Percentiles rank a stretch among this genome's conserved stretches.
These are phyloP conservation scores for Megalops atlanticus DNA, from an alignment of 2,113 vertebrate genomes.

Conservation along the genomic window DNA sequence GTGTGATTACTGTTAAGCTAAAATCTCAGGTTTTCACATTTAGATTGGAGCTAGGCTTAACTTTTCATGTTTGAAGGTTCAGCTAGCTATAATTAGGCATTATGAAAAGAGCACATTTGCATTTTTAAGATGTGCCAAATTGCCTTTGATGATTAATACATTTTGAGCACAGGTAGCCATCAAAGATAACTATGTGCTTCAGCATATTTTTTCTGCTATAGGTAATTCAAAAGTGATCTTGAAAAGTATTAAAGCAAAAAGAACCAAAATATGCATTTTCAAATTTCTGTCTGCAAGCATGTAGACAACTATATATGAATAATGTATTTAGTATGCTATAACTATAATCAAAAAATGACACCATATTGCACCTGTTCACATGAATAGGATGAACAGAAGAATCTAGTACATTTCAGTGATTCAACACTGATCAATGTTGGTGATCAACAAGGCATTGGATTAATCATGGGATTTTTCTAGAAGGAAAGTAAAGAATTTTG, in stretches of 20 bases:
- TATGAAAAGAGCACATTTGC: slow-evolving; percentile 14
- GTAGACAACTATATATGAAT: no score
- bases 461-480: no score
- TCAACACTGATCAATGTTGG: no score
- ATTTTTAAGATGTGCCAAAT: slow-evolving; percentile 5
- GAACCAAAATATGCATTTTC: no score
- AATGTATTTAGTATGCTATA: no score
- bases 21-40: slow-evolving; percentile 23
- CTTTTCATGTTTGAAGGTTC: slow-evolving; percentile 1
- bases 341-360: no score
- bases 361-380: no score
- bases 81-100: slow-evolving; percentile 20
- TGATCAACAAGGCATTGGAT: no score
- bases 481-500: no score
- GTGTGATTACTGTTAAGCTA: background rate
- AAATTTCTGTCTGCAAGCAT: no score
- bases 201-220: background rate
- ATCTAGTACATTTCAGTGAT: no score
- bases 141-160: slow-evolving; percentile 15
- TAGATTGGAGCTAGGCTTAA: slow-evolving; percentile 20
- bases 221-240: background rate
- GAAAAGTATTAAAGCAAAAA: background rate
- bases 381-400: no score
- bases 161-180: background rate
- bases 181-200: background rate